These are phyloP conservation scores for Macrotis lagotis DNA, from an alignment of 2,113 vertebrate species.

Conservation along the genomic window DNA sequence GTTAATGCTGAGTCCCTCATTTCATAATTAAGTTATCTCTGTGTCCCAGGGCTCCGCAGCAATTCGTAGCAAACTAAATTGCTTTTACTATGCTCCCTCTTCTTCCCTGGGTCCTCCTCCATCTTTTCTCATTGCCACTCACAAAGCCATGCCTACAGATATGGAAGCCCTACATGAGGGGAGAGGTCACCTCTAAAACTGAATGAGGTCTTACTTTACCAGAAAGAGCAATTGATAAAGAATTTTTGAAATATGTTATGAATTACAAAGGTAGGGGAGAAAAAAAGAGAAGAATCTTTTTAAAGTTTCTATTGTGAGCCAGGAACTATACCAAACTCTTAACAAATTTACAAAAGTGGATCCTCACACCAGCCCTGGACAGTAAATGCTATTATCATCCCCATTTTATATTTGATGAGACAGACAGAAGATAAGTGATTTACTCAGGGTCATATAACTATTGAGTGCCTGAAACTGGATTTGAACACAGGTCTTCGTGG, in stretches of 20 bases:
- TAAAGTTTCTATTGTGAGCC: not conserved
- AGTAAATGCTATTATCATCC: too few relatives aligned
- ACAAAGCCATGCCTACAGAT: not conserved
- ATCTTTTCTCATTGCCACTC: not conserved
- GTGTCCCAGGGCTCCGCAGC: not conserved
- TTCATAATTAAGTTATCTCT: not conserved
- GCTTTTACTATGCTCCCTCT: not conserved
- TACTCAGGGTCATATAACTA: not conserved
- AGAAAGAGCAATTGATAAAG: not conserved
- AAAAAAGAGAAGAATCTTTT: not conserved
- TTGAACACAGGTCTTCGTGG: not conserved
- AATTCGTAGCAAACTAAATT: not conserved
- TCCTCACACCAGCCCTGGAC: too few relatives aligned
- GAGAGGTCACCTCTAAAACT: not conserved
- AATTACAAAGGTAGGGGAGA: not conserved
- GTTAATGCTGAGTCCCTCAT: not conserved
- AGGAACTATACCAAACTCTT: too few relatives aligned
- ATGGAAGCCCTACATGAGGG: not conserved
- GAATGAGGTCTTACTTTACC: not conserved
- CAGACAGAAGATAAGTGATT: not conserved
- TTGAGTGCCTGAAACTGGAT: not conserved
- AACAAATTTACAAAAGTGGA: too few relatives aligned
- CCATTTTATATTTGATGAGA: not conserved
- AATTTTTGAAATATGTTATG: too few relatives aligned
- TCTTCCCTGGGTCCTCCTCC: not conserved